Evolutionary conservation across 2,888 invertebrate genomes (phyloP).

Genomic region (Xanthorhoe spadicearia): DNA sequence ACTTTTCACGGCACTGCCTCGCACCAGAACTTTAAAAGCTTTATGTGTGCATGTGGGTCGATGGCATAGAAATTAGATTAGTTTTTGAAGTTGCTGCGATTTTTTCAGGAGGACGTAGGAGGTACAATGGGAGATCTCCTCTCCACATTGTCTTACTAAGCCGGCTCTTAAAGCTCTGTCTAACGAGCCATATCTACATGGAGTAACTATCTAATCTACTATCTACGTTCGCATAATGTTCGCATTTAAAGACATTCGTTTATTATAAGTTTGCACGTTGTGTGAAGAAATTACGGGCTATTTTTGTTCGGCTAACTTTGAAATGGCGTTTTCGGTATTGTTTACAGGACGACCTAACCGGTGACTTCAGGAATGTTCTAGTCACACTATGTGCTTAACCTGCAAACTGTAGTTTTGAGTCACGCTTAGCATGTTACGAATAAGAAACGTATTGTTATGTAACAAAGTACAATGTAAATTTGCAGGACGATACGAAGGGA

Average conservation of each 20-base stretch:
- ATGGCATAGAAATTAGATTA: constrained; percentile 51
- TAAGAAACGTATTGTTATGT: constrained; percentile 45
- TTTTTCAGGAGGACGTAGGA: constrained; percentile 88
- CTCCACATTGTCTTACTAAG: constrained; percentile 86
- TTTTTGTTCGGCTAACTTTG: constrained; percentile 62
- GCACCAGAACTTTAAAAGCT: constrained; percentile 73
- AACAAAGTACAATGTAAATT: constrained; percentile 74
- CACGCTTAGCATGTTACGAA: constrained; percentile 64
- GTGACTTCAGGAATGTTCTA: constrained; percentile 88
- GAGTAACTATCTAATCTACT: constrained; percentile 44
- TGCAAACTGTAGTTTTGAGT: constrained; percentile 69
- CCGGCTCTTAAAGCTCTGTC: constrained; percentile 65
- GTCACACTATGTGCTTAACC: constrained; percentile 84
- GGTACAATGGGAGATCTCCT: constrained; percentile 87
- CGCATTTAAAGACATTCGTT: constrained; percentile 68
- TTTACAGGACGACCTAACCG: constrained; percentile 88
- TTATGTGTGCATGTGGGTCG: constrained; percentile 65
- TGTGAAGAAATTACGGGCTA: constrained; percentile 77
- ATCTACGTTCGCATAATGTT: constrained; percentile 45
- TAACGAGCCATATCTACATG: constrained; percentile 60
- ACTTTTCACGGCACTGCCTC: constrained; percentile 65
- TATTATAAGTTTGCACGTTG: constrained; percentile 65
- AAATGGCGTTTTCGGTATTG: constrained; percentile 68
- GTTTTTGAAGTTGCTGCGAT: constrained; percentile 72
- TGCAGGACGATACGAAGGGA: constrained; percentile 89